These are phyloP conservation scores for Meghimatium bilineatum DNA, from an alignment of 2,888 invertebrate species.

Conservation along the genomic window DNA sequence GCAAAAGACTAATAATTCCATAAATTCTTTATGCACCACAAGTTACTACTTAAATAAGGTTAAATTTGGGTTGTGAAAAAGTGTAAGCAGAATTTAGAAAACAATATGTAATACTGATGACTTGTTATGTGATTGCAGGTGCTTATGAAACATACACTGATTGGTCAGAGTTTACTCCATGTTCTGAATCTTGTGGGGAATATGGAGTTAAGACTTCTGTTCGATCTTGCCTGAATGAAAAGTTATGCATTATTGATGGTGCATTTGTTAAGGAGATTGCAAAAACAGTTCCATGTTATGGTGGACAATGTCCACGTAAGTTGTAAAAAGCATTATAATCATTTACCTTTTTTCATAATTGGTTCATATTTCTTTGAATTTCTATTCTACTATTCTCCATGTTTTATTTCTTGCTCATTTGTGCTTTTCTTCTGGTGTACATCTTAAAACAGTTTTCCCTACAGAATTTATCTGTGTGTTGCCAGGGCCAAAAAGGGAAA, in stretches of 20 bases:
- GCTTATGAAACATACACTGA: constrained; percentile 48
- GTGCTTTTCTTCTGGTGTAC: too few species aligned
- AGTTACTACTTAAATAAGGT: not conserved
- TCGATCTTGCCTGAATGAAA: constrained; percentile 48
- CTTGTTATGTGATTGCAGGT: not conserved
- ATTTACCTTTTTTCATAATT: too few species aligned
- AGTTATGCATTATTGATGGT: constrained; percentile 42
- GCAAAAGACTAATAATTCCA: not conserved
- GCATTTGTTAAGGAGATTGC: constrained; percentile 12
- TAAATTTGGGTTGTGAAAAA: not conserved
- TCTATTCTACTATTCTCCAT: too few species aligned
- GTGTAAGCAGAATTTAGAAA: not conserved
- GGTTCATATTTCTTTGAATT: too few species aligned
- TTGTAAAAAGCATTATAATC: not conserved
- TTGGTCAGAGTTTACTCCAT: constrained; percentile 56
- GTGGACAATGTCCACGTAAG: constrained; percentile 52
- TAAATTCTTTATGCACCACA: not conserved
- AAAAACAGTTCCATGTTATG: constrained; percentile 49
- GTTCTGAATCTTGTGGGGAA: constrained; percentile 56
- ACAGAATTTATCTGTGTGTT: too few species aligned
- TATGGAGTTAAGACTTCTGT: constrained; percentile 52
- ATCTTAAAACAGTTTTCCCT: too few species aligned
- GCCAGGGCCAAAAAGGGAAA: too few species aligned
- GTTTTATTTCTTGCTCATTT: too few species aligned
- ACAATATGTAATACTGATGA: not conserved